Conservation (phyloP, 2,888 invertebrate genomes). For the Smittia sp. region DNA sequence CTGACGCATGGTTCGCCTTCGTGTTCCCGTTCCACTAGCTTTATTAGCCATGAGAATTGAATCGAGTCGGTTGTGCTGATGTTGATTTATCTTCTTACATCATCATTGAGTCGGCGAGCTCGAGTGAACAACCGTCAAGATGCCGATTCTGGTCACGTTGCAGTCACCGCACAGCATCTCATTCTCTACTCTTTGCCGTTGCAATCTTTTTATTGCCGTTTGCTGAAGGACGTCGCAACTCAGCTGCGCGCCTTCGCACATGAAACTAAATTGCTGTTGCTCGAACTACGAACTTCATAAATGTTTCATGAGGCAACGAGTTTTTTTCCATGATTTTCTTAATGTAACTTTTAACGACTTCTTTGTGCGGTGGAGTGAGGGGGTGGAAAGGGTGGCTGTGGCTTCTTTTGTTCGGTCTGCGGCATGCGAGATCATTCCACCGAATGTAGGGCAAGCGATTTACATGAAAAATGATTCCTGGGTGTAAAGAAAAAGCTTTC, state of each 20-base stretch:
- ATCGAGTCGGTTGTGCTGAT: not conserved
- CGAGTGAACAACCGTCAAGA: not conserved
- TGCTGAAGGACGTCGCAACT: not conserved
- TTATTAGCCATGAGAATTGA: no score
- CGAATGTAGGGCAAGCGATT: constrained; percentile 5
- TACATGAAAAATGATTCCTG: not conserved
- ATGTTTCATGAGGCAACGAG: not conserved
- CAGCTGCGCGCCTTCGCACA: not conserved
- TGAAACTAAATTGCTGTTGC: not conserved
- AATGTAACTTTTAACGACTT: constrained; percentile 5
- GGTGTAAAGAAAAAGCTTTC: not conserved
- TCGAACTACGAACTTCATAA: not conserved
- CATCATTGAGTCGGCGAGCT: constrained; percentile 2
- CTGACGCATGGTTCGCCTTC: no score
- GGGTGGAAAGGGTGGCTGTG: no score
- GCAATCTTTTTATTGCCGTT: not conserved
- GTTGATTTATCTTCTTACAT: constrained; percentile 14
- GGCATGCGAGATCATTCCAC: not conserved
- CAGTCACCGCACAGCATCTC: not conserved
- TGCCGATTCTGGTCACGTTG: constrained; percentile 5
- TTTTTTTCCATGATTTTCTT: not conserved
- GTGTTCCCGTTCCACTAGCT: no score
- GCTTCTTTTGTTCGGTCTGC: not conserved
- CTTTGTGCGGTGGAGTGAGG: not conserved
- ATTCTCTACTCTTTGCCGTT: not conserved